Evolutionary conservation across 2,888 invertebrate genomes (phyloP), one percentile per base, ranked within the genome.

Genomic region (Machimus atricapillus): DNA sequence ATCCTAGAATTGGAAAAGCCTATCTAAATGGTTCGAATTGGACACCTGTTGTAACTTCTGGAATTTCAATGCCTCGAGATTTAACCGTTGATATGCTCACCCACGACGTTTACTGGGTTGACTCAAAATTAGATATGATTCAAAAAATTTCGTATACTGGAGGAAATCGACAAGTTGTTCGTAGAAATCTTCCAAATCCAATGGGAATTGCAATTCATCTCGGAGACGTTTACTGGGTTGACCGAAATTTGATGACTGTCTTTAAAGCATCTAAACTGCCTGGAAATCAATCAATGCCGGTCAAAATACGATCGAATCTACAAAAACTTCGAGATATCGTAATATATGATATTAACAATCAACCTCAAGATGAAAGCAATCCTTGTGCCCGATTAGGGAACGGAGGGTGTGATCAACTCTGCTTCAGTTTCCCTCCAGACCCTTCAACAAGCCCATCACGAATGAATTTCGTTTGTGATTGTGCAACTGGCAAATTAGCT

Each of bases 71-170:
- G 90, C 99, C 99, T 0, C 94, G 97, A 88, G 98, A 98, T 91
- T 93, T 99, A 43, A 97, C 98, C 0, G 96, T 99, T 34, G 99
- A 99, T 91, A 97, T 97, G 94, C 93, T 95, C 74, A 98, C 98
- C 0, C 97, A 99, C 90, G 98, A 99, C 91, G 96, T 99, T 0
- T 99, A 97, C 92, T 99, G 99, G 99, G 98, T 98, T 0, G 99
- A 99, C 92, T 97, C 98, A 0, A 96, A 97, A 91, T 93, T 98
- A 40, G 99, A 99, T 91, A 97, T 96, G 90, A 98, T 99, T 87
- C 98, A 98, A 91, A 97, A 96, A 91, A 96, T 98, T n/a, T 96
- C 97, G 0, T 97, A 95, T 91, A 96, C 94, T 43, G 97, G 97
- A 1, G 96, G 96, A 1, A 96, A 96, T 90, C 94, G 97, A 88